Percentiles rank a stretch among this genome's conserved stretches.
Conservation (phyloP, 2,113 vertebrate genomes). For the Fukomys damarensis region DNA sequence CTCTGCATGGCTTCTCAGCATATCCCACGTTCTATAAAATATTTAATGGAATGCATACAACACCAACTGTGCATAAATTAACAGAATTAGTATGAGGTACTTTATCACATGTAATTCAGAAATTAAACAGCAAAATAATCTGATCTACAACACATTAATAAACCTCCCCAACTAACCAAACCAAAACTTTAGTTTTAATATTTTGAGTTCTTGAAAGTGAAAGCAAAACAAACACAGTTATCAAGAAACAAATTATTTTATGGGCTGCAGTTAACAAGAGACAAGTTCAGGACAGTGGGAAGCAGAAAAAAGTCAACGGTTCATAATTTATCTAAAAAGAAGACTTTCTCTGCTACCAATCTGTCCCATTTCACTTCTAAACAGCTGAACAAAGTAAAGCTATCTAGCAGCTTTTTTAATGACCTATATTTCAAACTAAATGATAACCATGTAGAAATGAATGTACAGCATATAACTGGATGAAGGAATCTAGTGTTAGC, state of each 20-base stretch:
- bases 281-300: background rate
- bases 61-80: background rate
- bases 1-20: background rate
- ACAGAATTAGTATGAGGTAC: background rate
- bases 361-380: background rate
- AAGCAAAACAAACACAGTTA: background rate
- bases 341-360: background rate
- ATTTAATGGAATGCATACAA: background rate
- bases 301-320: background rate
- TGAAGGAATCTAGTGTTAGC: background rate
- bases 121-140: constrained; percentile 37
- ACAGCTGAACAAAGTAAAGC: background rate
- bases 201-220: constrained; percentile 8
- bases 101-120: constrained; percentile 16
- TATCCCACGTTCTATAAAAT: background rate
- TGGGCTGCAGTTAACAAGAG: background rate
- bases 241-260: background rate
- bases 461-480: background rate
- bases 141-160: background rate
- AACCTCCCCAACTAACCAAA: background rate
- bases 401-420: background rate
- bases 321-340: background rate
- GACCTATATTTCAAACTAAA: background rate
- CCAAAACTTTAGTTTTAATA: background rate
- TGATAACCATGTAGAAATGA: background rate